phyloP scores from a whole-genome alignment of 2,113 vertebrate species.

The Anas platyrhynchos region DNA sequence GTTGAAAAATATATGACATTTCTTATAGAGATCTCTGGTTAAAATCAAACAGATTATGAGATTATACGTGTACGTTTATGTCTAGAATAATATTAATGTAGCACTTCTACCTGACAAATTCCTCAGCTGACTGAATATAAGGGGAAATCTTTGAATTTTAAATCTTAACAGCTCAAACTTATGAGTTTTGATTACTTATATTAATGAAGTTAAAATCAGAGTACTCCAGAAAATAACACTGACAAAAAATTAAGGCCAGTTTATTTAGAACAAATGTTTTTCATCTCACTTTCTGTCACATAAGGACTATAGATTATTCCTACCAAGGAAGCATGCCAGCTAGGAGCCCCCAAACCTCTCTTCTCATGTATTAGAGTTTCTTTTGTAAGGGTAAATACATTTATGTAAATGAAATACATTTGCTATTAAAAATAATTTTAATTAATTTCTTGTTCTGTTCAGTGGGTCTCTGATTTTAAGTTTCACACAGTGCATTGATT shows the following conservation, averaged over 20 bases:
- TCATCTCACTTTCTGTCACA: not conserved
- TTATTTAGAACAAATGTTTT: not conserved
- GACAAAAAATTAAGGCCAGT: not conserved
- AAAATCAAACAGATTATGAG: not conserved
- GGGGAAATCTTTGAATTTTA: not conserved
- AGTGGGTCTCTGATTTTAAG: not conserved
- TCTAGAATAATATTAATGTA: not conserved
- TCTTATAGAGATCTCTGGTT: not conserved
- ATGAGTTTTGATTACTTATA: not conserved
- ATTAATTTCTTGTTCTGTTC: not conserved
- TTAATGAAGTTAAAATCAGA: not conserved
- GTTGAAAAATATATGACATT: not conserved
- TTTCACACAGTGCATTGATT: not conserved
- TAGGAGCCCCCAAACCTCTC: not conserved
- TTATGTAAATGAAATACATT: not conserved
- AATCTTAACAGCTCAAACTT: not conserved
- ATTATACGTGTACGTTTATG: not conserved
- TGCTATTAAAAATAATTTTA: not conserved
- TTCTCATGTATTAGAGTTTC: not conserved
- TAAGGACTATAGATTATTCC: not conserved
- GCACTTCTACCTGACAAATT: not conserved
- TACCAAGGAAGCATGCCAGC: not conserved
- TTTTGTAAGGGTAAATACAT: not conserved
- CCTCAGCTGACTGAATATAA: not conserved
- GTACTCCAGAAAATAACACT: not conserved